Base-by-base conservation (phyloP, 2,113 vertebrate species). In the Rafetus swinhoei region DNA sequence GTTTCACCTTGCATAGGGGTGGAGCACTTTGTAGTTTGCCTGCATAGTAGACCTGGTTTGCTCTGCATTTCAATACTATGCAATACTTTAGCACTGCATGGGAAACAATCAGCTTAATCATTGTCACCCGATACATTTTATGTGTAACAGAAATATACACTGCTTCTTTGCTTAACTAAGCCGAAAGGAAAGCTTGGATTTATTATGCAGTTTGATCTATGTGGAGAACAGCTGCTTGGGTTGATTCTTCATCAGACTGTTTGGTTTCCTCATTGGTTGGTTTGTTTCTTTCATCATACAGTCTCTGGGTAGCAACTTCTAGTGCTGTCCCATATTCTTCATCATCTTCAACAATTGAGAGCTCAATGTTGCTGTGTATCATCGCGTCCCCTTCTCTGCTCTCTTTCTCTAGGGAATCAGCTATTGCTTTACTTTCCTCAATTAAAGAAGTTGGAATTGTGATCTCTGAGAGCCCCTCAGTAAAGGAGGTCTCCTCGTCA, bases 291-390 rank as follows among this genome's bases (percentile, higher is more conserved):
- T 93, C 96, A 2, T 97, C 97, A 0, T 96, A 97, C 69, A 52
- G 92, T 93, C 95, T 97, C 93, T 97, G 96, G 92, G 79, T 97
- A 0, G 96, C 83, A 91, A 93, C 97, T 96, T 98, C 74, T 60
- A 72, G 72, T 62, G 94, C 93, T 86, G 82, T 87, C 0, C 94
- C 32, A 1, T 98, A 96, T 60, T 97, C 97, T 12, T 98, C 98
- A 2, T 98, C 98, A 0, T 97, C 96, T 85, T 99, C 98, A 84
- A 98, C 97, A 5, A 99, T 93, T 5, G 98, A 97, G 90, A 99
- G 82, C 97, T 98, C 98, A 0, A 95, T 97, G 83, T 98, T 98
- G 85, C 98, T 94, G 92, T 96, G 98, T 56, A 96, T 87, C 35
- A 53, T 52, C 1, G 92, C 12, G 2, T 79, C 93, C 29, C 96